Base-by-base conservation (phyloP, 2,888 invertebrate species). In the Agrotis puta region DNA sequence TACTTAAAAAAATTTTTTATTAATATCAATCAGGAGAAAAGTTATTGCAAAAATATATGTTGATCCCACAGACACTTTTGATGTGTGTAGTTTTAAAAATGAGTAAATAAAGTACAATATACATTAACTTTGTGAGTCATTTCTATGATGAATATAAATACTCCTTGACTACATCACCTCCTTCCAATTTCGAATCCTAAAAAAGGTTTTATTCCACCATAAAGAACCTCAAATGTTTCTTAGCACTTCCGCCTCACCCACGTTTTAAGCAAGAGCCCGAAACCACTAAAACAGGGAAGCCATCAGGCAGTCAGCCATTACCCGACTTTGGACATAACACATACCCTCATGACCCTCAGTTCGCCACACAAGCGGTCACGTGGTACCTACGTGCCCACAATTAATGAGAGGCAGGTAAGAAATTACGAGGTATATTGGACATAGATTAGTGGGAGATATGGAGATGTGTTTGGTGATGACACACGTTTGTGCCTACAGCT, bases 391-490 rank as follows among this genome's bases (percentile, higher is more conserved):
- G 93, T 93, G 93, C 93, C 91, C 90, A 86, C 93, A 93, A 93
- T 94, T 92, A 93, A 93, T 92, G 92, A 91, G 90, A 82, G 84
- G 77, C 90, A 92, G 92, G 92, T 93, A 91, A 89, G 92, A 92
- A 92, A 93, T 91, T 91, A 90, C 89, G 85, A 80, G 72, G 86
- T 87, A 85, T 84, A 82, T 81, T 64, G 80, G 58, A 20, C 82
- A 83, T 61, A 83, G 84, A 84, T 64, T 70, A 82, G 59, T 14
- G n/a, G 53, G 27, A 51, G n/a, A 53, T 47, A 62, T 56, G 45
- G 57, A 75, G 72, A 74, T 53, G 22, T 61, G 57, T n/a, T 51
- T 0, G 11, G 9, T 11, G 5, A 3, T 51, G 20, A 6, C 6
- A 3, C 2, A 16, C 24, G 11, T 67, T 77, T 68, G 18, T 74